These are phyloP conservation scores for Hecatera dysodea DNA, from an alignment of 2,888 invertebrate genomes.

Conservation along the genomic window DNA sequence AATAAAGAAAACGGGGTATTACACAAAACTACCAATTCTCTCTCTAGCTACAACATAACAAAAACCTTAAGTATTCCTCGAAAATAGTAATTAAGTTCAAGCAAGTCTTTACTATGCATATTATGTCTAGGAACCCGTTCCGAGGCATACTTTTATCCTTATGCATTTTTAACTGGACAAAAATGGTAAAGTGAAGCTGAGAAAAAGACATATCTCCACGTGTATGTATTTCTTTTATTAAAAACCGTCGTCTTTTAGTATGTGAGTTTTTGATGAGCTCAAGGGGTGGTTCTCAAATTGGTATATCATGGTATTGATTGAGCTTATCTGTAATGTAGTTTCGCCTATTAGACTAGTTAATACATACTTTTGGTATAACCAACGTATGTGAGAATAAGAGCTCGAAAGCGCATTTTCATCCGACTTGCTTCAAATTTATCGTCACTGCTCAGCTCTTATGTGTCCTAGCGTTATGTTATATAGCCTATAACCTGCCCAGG, in stretches of 20 bases:
- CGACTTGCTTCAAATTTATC: too few relatives aligned
- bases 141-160: conserved; percentile 62
- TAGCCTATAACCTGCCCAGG: too few relatives aligned
- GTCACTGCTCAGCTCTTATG: too few relatives aligned
- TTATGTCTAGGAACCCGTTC: conserved; percentile 69
- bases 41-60: conserved; percentile 58
- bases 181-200: neutral
- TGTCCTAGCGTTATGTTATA: too few relatives aligned
- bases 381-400: too few relatives aligned
- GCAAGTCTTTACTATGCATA: conserved; percentile 76
- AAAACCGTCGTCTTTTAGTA: conserved; percentile 28
- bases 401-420: too few relatives aligned
- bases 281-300: conserved; percentile 20
- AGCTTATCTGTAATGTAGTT: neutral
- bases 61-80: conserved; percentile 73
- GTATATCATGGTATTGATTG: conserved; percentile 7
- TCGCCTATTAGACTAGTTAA: neutral
- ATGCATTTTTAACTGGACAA: conserved; percentile 71
- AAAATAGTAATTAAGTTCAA: conserved; percentile 83
- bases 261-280: conserved; percentile 24
- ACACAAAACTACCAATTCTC: conserved; percentile 64
- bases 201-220: conserved; percentile 3
- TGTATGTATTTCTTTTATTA: conserved; percentile 41
- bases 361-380: neutral
- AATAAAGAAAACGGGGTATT: conserved; percentile 31